Evolutionary conservation across 1,140 invertebrate species (phyloP).

Genomic region (Gryllus bimaculatus): DNA sequence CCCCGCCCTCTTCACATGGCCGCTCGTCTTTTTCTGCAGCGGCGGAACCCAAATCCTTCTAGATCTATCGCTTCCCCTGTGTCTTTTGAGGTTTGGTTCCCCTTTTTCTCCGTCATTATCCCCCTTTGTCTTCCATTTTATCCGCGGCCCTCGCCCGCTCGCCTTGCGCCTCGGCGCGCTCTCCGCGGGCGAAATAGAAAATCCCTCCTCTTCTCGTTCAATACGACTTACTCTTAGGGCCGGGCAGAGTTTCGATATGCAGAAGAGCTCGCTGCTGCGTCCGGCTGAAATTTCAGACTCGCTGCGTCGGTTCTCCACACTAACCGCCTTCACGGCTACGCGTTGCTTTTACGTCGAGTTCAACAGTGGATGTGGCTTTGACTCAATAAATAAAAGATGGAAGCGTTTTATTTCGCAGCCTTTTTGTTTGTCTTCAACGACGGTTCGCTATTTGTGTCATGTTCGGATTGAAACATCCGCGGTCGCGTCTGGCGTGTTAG

Average conservation of each 20-base stretch:
- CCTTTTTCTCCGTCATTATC: slow-evolving; percentile 4
- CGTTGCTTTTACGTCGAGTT: too few relatives aligned
- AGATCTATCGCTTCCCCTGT: neutral
- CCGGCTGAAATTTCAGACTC: too few relatives aligned
- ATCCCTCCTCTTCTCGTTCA: neutral
- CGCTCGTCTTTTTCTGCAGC: neutral
- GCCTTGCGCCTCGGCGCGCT: neutral
- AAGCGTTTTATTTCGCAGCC: too few relatives aligned
- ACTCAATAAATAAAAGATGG: too few relatives aligned
- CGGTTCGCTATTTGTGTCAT: too few relatives aligned
- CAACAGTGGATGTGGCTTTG: too few relatives aligned
- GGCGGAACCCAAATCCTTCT: neutral
- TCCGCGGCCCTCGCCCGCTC: neutral
- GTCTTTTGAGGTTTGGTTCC: slow-evolving; percentile 3
- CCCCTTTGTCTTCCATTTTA: slow-evolving; percentile 4
- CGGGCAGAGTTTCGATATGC: neutral
- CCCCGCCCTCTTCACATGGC: neutral
- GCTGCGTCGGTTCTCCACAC: too few relatives aligned
- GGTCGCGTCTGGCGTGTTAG: too few relatives aligned
- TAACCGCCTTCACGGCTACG: too few relatives aligned
- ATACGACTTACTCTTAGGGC: neutral
- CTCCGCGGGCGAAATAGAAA: neutral
- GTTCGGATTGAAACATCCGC: too few relatives aligned
- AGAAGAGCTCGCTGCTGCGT: neutral
- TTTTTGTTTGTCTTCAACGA: too few relatives aligned